Conservation (phyloP, 2,797 vertebrate species). For the Staurois parvus region DNA sequence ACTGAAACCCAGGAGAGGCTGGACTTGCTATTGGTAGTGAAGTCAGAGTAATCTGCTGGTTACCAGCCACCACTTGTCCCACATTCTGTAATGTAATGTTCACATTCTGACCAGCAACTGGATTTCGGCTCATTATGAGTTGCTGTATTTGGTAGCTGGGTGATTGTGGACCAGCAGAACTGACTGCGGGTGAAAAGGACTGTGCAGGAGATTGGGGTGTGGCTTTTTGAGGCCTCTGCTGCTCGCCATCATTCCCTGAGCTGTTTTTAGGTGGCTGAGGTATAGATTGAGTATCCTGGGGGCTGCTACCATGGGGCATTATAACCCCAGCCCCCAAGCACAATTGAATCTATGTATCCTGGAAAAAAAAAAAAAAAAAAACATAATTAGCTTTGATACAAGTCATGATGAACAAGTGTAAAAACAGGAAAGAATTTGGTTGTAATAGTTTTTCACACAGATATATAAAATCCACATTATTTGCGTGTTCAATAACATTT, state of each 20-base stretch:
- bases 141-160: conserved; percentile 91
- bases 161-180: conserved; percentile 94
- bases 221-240: conserved; percentile 82
- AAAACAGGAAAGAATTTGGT: too few relatives aligned
- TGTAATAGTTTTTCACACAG: too few relatives aligned
- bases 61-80: conserved; percentile 86
- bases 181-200: conserved; percentile 88
- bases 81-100: conserved; percentile 96
- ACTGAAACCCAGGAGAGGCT: conserved; percentile 91
- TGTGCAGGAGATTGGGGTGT: conserved; percentile 91
- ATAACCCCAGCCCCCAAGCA: conserved; percentile 74
- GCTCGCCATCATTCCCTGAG: conserved; percentile 86
- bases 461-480: too few relatives aligned
- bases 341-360: conserved; percentile 14
- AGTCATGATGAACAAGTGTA: too few relatives aligned
- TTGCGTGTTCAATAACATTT: too few relatives aligned
- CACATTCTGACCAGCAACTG: conserved; percentile 89
- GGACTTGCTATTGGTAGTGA: conserved; percentile 88
- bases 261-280: conserved; percentile 90
- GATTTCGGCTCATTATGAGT: conserved; percentile 91
- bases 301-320: conserved; percentile 98
- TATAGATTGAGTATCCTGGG: conserved; percentile 92
- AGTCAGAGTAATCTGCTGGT: conserved; percentile 93
- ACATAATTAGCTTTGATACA: too few relatives aligned
- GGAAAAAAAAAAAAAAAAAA: neutral